Evolutionary conservation across 2,888 invertebrate genomes (phyloP), one percentile per base, ranked within the genome.

Genomic region (Oxyteleia sp.): DNA sequence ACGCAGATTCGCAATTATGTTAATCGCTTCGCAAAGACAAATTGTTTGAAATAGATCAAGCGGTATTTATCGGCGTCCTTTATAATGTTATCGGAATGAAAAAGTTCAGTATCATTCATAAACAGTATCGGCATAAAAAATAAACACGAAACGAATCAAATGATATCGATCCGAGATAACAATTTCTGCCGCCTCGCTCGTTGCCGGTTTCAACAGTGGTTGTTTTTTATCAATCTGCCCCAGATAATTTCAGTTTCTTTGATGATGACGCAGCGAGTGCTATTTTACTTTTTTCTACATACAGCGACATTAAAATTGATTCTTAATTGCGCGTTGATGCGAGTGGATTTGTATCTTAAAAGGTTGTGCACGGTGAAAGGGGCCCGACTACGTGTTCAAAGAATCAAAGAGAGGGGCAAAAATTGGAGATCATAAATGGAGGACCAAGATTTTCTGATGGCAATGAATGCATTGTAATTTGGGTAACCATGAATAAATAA

Each of bases 301-400:
- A 38, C 57, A 57, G 32, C 53, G 55, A 35, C 29, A 45, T 55
- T 68, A 45, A 68, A 68, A 68, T 55, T 53, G 53, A 53, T 16
- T 68, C 43, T 53, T 55, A 68, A 68, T 55, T 32, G 41, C 15
- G 7, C 43, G 43, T 29, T 68, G 55, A 55, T 45, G 32, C 55
- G 32, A 32, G 2, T 55, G 45, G 55, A 18, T 15, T 68, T 68
- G 45, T 55, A 68, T 68, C 45, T 55, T 16, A 45, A 68, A 45
- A 68, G 55, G 68, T 51, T 41, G 41, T 7, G 16, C 18, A 20
- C 26, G 11, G 64, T 74, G 64, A 75, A 75, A 75, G 75, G 75
- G 75, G 57, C 15, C 63, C 32, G 38, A 20, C 20, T n/a, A 18
- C 29, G 8, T 55, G 26, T 45, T 32, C 35, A 57, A 18, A 26